Evolutionary conservation across 2,797 vertebrate genomes (phyloP).

Genomic region (Acanthornis magna): DNA sequence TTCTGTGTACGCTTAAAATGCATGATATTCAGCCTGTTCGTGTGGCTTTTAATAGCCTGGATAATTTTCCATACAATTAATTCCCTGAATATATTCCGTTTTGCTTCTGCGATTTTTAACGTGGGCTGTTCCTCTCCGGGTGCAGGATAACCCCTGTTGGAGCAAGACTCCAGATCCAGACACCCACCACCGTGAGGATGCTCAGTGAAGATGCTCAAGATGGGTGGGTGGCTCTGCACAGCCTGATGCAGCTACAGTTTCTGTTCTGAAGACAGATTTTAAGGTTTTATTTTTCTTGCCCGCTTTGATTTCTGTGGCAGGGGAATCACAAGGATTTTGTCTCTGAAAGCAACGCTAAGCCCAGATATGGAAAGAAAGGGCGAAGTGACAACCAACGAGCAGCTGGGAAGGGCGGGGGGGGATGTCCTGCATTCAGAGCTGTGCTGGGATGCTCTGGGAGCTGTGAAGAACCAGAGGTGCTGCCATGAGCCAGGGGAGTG

Average conservation of each 20-base stretch:
- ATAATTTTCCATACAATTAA: constrained; percentile 70
- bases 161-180: background rate
- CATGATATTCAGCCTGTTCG: constrained; percentile 49
- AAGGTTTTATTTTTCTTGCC: background rate
- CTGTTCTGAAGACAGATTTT: background rate
- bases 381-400: background rate
- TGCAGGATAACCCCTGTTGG: background rate
- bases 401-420: background rate
- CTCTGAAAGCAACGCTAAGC: background rate
- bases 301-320: background rate
- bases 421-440: background rate
- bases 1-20: constrained; percentile 60
- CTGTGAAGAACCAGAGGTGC: background rate
- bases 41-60: constrained; percentile 66
- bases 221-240: background rate
- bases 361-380: background rate
- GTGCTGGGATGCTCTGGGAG: background rate
- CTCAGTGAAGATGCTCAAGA: background rate
- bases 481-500: background rate
- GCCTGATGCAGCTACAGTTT: background rate
- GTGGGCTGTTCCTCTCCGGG: background rate
- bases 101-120: background rate
- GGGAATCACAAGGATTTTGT: constrained; percentile 15
- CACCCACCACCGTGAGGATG: fast-evolving
- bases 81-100: constrained; percentile 50